phyloP scores from a whole-genome alignment of 2,888 invertebrate species.

The Patella caerulea region DNA sequence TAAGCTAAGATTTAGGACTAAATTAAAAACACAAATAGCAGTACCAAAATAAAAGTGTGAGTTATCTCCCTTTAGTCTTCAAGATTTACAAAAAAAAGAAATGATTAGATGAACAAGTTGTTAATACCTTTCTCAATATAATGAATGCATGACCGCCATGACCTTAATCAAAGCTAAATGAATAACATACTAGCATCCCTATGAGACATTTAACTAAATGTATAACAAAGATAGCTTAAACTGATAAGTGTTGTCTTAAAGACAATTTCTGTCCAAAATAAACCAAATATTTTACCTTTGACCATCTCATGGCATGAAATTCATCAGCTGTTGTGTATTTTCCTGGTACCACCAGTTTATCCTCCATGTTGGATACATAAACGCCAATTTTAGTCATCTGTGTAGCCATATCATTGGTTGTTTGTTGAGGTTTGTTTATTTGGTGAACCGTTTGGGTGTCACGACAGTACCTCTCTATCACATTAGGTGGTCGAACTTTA shows the following conservation, averaged over 20 bases:
- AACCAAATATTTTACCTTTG: slow-evolving; percentile 48
- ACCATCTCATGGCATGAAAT: slow-evolving; percentile 54
- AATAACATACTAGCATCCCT: too few species aligned
- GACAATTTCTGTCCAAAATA: background rate
- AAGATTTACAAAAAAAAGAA: too few species aligned
- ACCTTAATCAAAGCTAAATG: too few species aligned
- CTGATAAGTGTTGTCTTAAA: background rate
- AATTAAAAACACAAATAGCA: too few species aligned
- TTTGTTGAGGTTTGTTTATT: slow-evolving; percentile 66
- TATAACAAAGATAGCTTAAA: too few species aligned
- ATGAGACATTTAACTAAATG: too few species aligned
- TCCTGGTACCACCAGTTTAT: slow-evolving; percentile 68
- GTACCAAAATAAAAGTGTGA: too few species aligned
- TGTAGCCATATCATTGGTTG: slow-evolving; percentile 68
- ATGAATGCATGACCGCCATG: too few species aligned
- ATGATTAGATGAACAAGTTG: too few species aligned
- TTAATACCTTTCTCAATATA: too few species aligned
- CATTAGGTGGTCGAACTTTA: slow-evolving; percentile 58
- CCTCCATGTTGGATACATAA: slow-evolving; percentile 65
- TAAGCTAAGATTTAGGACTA: too few species aligned
- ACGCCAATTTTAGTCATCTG: slow-evolving; percentile 72
- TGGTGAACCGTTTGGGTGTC: slow-evolving; percentile 71
- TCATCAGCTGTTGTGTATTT: slow-evolving; percentile 71
- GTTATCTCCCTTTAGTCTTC: too few species aligned
- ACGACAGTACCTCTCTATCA: slow-evolving; percentile 62